Base-by-base conservation (phyloP, 1,140 invertebrate species). In the Aphelenchoides fujianensis region DNA sequence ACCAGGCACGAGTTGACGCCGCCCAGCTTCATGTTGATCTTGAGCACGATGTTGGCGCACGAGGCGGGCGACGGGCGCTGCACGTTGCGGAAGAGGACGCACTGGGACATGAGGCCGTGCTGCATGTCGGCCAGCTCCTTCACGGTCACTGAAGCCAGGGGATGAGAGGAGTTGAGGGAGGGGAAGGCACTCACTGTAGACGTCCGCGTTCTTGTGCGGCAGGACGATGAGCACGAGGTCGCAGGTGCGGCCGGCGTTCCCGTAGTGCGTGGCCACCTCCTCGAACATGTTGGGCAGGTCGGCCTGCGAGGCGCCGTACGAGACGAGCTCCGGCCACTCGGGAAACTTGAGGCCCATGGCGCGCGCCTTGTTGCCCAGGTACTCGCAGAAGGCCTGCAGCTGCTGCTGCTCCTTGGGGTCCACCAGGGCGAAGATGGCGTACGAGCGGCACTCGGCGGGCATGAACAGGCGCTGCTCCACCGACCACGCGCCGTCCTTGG, bases 11-110 rank as follows among this genome's bases (percentile, higher is more conserved):
- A 91, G 86, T 94, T 95, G 0, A 89, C 86, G 0, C 92, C 92
- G 85, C 92, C 91, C 35, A 94, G 78, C 84, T 95, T 94, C 0
- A 91, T 89, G 83, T 91, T 91, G 0, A 95, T 88, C 87, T 95
- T 95, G 0, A 92, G 82, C 16, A 93, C 82, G 72, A 95, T 90
- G 82, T 95, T 95, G 0, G 84, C 77, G n/a, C 88, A 80, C 0
- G 89, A 89, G 0, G 88, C 72, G 27, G 80, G 75, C 87, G 59
- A 61, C 48, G 71, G 73, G 32, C 70, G 66, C 64, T 0, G 88
- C 79, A 81, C 12, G 89, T 93, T 64, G 62, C 76, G 30, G 85
- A 82, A 80, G 54, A 90, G 91, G 5, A 95, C 86, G 79, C 92
- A 94, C 77, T 94, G 92, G 0, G 92, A 94, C 16, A 92, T 80